Conservation (phyloP, 2,888 invertebrate species). For the Orthosia gracilis region DNA sequence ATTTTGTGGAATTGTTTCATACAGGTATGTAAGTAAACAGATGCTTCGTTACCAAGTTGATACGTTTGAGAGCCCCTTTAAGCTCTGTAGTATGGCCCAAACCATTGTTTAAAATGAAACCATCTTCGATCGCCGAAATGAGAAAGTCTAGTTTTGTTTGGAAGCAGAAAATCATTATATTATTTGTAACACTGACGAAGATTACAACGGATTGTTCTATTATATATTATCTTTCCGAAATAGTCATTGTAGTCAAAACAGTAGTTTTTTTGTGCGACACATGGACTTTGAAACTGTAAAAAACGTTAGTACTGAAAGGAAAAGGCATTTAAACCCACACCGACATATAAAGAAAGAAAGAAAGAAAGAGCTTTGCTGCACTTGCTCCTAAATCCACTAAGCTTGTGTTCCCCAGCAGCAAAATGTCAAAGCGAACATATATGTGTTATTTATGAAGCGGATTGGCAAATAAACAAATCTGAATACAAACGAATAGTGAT, state of each 20-base stretch:
- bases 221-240: neutral
- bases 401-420: neutral
- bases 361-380: slow-evolving; percentile 10
- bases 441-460: neutral
- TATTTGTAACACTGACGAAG: neutral
- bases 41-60: neutral
- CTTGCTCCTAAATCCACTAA: neutral
- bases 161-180: neutral
- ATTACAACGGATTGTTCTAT: neutral
- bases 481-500: neutral
- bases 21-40: neutral
- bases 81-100: neutral
- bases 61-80: neutral
- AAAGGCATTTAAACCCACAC: neutral
- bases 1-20: neutral
- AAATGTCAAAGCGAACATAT: slow-evolving; percentile 5
- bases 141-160: neutral
- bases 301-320: neutral
- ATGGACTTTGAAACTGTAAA: slow-evolving; percentile 2
- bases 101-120: slow-evolving; percentile 7
- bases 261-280: neutral
- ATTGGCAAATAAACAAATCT: slow-evolving; percentile 21
- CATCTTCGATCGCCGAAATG: neutral
- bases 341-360: neutral
- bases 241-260: neutral